Conservation (phyloP, 2,113 vertebrate genomes). For the Paedocypris sp. region DNA sequence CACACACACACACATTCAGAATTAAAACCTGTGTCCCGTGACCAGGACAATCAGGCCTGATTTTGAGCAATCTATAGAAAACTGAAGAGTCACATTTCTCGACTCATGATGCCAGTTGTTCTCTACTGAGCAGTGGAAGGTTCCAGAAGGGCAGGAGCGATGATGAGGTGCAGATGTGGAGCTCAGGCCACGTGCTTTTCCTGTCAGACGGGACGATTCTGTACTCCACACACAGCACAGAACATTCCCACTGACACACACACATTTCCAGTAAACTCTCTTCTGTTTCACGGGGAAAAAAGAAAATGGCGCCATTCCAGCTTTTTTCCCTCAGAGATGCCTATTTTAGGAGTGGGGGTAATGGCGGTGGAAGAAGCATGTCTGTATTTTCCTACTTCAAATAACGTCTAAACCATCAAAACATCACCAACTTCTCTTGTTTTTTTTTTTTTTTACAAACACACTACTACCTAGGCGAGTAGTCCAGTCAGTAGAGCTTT, state of each 20-base stretch:
- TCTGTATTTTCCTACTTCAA: neutral
- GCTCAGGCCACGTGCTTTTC: neutral
- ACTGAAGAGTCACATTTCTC: no score
- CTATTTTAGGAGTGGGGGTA: neutral
- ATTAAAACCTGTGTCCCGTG: no score
- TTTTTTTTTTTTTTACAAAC: no score
- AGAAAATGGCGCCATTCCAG: neutral
- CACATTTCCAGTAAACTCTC: constrained; percentile 6
- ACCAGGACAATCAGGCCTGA: no score
- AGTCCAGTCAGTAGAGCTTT: no score
- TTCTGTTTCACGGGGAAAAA: neutral
- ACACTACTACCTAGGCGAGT: no score
- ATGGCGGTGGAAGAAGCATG: neutral
- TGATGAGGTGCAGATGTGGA: constrained; percentile 34
- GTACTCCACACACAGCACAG: constrained; percentile 3
- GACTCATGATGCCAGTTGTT: no score
- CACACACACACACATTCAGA: no score
- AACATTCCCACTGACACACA: neutral
- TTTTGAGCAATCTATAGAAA: no score
- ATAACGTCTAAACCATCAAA: no score
- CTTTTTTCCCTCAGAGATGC: neutral
- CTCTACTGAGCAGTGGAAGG: neutral
- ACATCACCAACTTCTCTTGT: no score
- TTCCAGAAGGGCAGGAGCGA: constrained; percentile 1
- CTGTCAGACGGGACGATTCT: constrained; percentile 3